phyloP scores from a whole-genome alignment of 2,113 vertebrate genomes.

The Ochotona curzoniae region DNA sequence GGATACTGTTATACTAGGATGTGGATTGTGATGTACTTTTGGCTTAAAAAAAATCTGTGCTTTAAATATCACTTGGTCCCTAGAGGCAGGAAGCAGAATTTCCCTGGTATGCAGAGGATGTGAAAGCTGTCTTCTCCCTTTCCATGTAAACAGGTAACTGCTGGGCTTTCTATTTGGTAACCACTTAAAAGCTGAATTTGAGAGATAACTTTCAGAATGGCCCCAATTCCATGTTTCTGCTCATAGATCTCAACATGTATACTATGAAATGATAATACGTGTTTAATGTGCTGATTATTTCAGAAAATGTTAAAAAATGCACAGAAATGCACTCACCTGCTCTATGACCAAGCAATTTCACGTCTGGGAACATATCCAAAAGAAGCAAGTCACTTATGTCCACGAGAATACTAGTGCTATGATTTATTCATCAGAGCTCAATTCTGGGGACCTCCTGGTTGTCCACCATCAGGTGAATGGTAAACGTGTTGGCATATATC shows the following conservation, averaged over 20 bases:
- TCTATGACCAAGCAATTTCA: neutral
- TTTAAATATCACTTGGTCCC: neutral
- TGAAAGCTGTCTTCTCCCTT: neutral
- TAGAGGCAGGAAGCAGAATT: neutral
- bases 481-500: neutral
- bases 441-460: neutral
- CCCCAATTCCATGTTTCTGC: neutral
- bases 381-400: neutral
- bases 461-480: constrained; percentile 29
- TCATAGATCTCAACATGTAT: neutral
- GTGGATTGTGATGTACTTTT: neutral
- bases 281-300: neutral
- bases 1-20: neutral
- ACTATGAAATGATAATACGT: neutral
- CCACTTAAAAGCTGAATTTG: neutral
- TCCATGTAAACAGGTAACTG: neutral
- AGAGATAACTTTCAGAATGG: neutral
- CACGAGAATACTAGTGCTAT: neutral
- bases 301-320: neutral
- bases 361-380: neutral
- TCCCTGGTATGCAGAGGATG: neutral
- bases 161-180: neutral
- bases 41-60: neutral
- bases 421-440: neutral
- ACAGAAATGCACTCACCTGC: neutral